Evolutionary conservation across 2,797 vertebrate species (phyloP).

Genomic region (Protosalanx chinensis): DNA sequence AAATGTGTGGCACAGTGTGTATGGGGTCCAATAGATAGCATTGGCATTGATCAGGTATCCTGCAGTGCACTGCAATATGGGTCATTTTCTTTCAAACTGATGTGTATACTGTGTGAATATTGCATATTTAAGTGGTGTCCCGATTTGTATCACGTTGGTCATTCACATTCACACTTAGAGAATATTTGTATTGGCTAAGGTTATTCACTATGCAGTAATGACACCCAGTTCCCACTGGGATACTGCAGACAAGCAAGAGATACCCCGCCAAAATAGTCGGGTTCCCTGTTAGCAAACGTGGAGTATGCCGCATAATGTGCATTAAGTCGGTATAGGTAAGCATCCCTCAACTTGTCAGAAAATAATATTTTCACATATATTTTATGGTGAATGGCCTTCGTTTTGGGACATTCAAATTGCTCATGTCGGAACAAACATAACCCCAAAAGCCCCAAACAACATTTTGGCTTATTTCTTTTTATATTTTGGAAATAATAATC

Average conservation of each 20-base stretch:
- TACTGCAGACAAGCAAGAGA: background rate
- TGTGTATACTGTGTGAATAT: background rate
- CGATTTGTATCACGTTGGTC: background rate
- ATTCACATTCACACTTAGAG: background rate
- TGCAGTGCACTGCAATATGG: background rate
- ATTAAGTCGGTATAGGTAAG: conserved; percentile 28
- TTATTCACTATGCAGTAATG: background rate
- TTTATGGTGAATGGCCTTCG: no score
- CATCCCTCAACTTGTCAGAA: background rate
- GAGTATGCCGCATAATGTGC: conserved; percentile 53
- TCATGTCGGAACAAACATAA: no score
- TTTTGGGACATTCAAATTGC: no score
- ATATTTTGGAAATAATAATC: no score
- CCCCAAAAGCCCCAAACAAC: background rate
- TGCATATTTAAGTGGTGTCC: background rate
- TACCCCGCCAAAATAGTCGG: background rate
- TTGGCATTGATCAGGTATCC: background rate
- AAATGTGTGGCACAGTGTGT: background rate
- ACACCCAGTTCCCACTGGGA: background rate
- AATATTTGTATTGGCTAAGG: no score
- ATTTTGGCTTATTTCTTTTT: conserved; percentile 35
- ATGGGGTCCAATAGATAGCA: background rate
- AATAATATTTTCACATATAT: no score
- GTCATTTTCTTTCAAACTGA: no score
- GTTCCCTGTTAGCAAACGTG: conserved; percentile 11